Evolutionary conservation across 2,797 vertebrate species (phyloP), one percentile per base, ranked within the genome.

Genomic region (Remorina albescens): DNA sequence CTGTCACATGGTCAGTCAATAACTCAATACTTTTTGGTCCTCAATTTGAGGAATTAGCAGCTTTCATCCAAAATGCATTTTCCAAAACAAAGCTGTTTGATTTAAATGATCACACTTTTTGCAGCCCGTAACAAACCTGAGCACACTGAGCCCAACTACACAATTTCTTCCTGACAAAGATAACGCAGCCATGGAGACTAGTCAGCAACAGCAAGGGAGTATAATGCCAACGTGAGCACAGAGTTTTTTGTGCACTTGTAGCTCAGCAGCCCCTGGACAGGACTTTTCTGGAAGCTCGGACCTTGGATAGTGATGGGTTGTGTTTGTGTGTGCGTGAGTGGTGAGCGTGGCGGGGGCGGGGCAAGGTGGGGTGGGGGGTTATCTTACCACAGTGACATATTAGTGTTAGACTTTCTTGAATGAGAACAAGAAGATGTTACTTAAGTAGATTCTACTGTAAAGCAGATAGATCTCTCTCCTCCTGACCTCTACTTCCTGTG

Each of bases 371-470:
- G n/a, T n/a, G 57, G 72, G 46, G 34, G 16, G 66, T 80, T 76
- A 86, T 59, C 47, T 68, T 80, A 86, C 75, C 70, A 82, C 76
- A 60, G 80, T 81, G 78, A 87, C 78, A 88, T 88, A 68, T 84
- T 92, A 90, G 83, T 88, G 88, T 93, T 90, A 92, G 91, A 92
- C 83, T 92, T 94, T 94, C 93, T 94, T 93, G 94, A 94, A 93
- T 34, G 79, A 84, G 83, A 86, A 76, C 46, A 34, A 89, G 82
- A 86, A 80, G 83, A 87, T 86, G 87, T 93, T 90, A 89, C 87
- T 90, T 80, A 80, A 82, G 76, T 91, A 92, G 89, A 92, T 73
- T 80, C 85, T 92, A 91, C 91, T 92, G 90, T 91, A 89, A 90
- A 82, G 86, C 90, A 88, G 86, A 86, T 87, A 79, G 87, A 89